Conservation (phyloP, 2,888 invertebrate species). For the Charanyca ferruginea region DNA sequence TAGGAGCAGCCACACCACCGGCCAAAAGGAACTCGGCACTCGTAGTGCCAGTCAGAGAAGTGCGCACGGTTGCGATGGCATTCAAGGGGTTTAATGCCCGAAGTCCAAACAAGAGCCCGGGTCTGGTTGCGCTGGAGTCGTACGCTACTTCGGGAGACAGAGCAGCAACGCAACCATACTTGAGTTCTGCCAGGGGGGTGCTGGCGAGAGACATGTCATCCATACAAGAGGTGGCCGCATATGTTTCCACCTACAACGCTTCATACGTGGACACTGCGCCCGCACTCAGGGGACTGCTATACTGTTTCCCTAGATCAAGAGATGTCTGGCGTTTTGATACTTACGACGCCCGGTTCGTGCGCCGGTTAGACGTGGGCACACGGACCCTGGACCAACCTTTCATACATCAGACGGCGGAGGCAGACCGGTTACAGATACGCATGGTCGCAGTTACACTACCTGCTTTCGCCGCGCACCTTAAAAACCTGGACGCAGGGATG, state of each 20-base stretch:
- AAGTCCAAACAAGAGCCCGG: neutral
- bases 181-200: neutral
- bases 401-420: conserved; percentile 6
- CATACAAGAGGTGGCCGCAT: neutral
- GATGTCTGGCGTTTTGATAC: conserved; percentile 14
- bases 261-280: neutral
- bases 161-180: neutral
- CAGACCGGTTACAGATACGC: neutral
- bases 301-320: neutral
- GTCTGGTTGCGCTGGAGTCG: neutral
- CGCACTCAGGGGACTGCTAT: neutral
- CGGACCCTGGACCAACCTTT: no score
- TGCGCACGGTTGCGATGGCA: neutral
- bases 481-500: conserved; percentile 32
- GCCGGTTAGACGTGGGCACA: neutral
- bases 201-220: neutral
- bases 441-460: conserved; percentile 22
- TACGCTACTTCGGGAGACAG: neutral
- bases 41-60: neutral
- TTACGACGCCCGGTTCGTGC: conserved; percentile 11
- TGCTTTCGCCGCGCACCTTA: conserved; percentile 24
- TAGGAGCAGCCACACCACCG: neutral
- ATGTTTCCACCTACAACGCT: neutral
- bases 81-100: neutral
- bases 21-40: neutral